These are phyloP conservation scores for Harpalus rubripes DNA, from an alignment of 2,888 invertebrate species.

Conservation along the genomic window DNA sequence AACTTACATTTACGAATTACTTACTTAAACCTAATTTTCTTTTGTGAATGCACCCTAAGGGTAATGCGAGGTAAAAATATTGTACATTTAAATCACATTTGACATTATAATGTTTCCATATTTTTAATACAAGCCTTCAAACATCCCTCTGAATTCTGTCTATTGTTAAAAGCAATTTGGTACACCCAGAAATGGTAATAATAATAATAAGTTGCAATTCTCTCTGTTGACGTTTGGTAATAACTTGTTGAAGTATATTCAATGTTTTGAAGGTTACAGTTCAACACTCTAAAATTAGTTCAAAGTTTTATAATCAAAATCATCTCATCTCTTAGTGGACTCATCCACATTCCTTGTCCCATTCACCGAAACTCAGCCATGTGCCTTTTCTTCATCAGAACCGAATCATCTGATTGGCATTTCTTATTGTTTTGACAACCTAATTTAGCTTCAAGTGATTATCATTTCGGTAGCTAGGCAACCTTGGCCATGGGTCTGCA, in stretches of 20 bases:
- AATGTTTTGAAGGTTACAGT: not conserved
- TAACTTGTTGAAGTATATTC: not conserved
- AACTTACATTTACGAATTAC: too few relatives aligned
- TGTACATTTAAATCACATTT: too few relatives aligned
- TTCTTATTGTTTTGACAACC: not conserved
- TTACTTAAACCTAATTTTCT: too few relatives aligned
- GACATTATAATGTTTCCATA: too few relatives aligned
- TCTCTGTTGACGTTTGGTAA: not conserved
- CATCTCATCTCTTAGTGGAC: not conserved
- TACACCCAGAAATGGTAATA: not conserved
- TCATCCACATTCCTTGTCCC: not conserved
- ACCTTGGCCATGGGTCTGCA: conserved; percentile 30
- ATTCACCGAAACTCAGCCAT: not conserved
- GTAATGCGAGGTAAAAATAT: too few relatives aligned
- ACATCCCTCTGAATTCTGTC: too few relatives aligned
- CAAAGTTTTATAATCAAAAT: not conserved
- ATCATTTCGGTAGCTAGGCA: conserved; percentile 28
- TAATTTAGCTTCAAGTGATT: conserved; percentile 5
- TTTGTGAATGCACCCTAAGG: too few relatives aligned
- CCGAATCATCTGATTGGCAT: not conserved
- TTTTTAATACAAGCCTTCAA: too few relatives aligned
- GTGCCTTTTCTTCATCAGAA: not conserved
- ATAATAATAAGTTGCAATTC: not conserved
- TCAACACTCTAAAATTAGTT: conserved; percentile 8
- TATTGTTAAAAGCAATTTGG: not conserved